Evolutionary conservation across 2,797 vertebrate genomes (phyloP).

Genomic region (Lithobates pipiens): DNA sequence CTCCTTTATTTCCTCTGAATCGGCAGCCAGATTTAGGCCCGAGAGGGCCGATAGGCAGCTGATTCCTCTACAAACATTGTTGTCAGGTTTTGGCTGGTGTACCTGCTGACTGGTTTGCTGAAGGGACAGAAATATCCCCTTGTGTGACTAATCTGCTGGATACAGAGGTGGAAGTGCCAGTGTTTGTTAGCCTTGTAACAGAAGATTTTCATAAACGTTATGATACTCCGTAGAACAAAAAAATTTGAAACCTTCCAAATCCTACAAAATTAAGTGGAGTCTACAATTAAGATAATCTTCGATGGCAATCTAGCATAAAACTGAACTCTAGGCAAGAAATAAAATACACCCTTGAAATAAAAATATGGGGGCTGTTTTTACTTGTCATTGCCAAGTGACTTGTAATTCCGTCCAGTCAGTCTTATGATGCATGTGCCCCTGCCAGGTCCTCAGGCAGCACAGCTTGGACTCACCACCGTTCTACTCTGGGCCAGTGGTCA

Average conservation of each 20-base stretch:
- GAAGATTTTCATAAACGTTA: not conserved
- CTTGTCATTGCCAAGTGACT: no score
- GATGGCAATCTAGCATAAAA: no score
- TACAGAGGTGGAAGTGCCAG: slow-evolving; percentile 6
- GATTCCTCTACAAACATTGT: slow-evolving; percentile 22
- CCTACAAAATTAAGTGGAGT: not conserved
- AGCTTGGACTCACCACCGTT: no score
- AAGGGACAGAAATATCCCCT: slow-evolving; percentile 45
- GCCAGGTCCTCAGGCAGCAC: no score
- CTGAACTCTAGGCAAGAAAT: not conserved
- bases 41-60: slow-evolving; percentile 56
- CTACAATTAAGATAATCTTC: not conserved
- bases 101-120: slow-evolving; percentile 52
- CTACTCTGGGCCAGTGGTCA: no score
- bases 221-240: not conserved
- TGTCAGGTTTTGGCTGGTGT: slow-evolving; percentile 57
- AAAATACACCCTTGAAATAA: not conserved
- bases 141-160: slow-evolving; percentile 39
- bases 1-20: not conserved
- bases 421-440: no score
- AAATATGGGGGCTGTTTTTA: no score
- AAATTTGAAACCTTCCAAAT: not conserved
- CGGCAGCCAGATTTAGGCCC: slow-evolving; percentile 55
- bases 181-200: not conserved
- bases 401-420: no score